Percentiles rank a stretch among this genome's conserved stretches.
Evolutionary conservation across 2,888 invertebrate genomes (phyloP).

Genomic region (Anoplius nigerrimus): DNA sequence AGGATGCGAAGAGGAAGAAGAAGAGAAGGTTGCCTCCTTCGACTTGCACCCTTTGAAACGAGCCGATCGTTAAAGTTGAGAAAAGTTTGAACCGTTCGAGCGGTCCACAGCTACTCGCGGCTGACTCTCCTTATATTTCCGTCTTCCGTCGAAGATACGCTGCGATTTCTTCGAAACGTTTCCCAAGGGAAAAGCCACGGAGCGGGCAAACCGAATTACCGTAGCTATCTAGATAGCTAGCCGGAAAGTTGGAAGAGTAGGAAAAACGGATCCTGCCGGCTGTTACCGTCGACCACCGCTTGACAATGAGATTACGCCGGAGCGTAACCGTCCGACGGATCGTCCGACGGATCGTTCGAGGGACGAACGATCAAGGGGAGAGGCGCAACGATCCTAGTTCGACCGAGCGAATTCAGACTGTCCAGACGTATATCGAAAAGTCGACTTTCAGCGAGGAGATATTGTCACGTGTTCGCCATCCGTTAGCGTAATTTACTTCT

Average conservation of each 20-base stretch:
- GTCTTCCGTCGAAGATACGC: slow-evolving; percentile 10
- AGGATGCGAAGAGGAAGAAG: not conserved
- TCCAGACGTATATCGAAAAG: too few species aligned
- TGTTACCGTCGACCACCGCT: too few species aligned
- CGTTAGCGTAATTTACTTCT: too few species aligned
- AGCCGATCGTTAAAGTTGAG: slow-evolving; percentile 46
- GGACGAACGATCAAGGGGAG: too few species aligned
- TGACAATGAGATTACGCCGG: too few species aligned
- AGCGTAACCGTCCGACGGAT: too few species aligned
- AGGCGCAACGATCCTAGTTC: too few species aligned
- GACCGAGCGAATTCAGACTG: too few species aligned
- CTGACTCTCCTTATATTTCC: slow-evolving; percentile 15
- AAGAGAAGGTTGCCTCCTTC: slow-evolving; percentile 23
- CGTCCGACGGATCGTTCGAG: too few species aligned
- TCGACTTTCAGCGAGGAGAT: too few species aligned
- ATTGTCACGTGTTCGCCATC: too few species aligned
- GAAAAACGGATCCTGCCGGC: not conserved
- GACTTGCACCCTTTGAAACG: too few species aligned
- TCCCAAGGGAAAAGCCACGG: slow-evolving; percentile 7
- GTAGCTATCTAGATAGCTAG: slow-evolving; percentile 18
- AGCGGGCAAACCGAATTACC: slow-evolving; percentile 35
- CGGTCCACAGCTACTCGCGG: not conserved
- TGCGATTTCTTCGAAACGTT: slow-evolving; percentile 29
- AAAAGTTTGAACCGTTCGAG: slow-evolving; percentile 48
- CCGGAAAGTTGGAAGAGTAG: slow-evolving; percentile 17